Conservation (phyloP, 2,113 vertebrate genomes). For the Megaleporinus macrocephalus region DNA sequence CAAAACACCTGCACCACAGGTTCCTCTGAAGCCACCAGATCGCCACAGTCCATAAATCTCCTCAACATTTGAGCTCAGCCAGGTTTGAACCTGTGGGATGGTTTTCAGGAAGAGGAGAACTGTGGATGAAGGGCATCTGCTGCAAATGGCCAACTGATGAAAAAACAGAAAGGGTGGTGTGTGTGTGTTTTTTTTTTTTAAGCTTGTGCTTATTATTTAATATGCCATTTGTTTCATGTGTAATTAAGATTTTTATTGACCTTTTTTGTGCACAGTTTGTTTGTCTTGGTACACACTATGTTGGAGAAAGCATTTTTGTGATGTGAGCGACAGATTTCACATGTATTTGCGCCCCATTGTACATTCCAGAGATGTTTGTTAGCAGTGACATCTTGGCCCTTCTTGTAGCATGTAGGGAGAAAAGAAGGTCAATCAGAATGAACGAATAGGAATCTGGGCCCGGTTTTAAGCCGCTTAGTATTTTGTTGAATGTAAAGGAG, state of each 20-base stretch:
- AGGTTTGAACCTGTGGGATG: background rate
- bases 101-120: background rate
- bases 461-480: conserved; percentile 9
- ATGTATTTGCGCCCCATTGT: conserved; percentile 58
- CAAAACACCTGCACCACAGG: conserved; percentile 29
- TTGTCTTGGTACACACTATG: background rate
- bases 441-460: background rate
- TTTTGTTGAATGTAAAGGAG: conserved; percentile 25
- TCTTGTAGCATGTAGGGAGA: conserved; percentile 17
- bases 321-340: conserved; percentile 43
- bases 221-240: conserved; percentile 54
- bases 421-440: conserved; percentile 4
- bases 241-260: conserved; percentile 46
- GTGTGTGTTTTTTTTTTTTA: background rate
- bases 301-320: conserved; percentile 22
- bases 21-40: conserved; percentile 12
- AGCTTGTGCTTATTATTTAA: conserved; percentile 60
- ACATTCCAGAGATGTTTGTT: conserved; percentile 78
- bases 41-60: conserved; percentile 9
- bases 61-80: conserved; percentile 11
- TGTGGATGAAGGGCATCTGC: conserved; percentile 5
- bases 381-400: conserved; percentile 15
- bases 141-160: conserved; percentile 2
- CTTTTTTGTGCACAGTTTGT: conserved; percentile 10
- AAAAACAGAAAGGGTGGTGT: background rate